A percentile compares a stretch with the other conserved stretches of the same genome.
These are phyloP conservation scores for Alethe castanea DNA, from an alignment of 2,113 vertebrate genomes.

Conservation along the genomic window DNA sequence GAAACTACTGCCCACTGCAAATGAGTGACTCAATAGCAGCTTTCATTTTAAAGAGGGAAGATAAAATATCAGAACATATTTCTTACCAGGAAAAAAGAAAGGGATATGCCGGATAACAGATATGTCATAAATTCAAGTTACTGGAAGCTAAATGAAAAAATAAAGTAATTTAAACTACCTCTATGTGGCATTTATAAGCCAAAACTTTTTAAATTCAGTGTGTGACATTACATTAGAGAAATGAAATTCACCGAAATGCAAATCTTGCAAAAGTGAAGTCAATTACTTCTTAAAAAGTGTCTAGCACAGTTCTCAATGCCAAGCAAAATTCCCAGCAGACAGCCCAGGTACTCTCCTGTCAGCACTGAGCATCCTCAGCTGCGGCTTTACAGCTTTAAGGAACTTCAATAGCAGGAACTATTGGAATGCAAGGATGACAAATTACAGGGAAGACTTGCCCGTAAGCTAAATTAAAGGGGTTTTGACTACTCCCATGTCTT, in stretches of 20 bases:
- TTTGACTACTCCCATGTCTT: not conserved
- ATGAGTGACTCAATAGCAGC: not conserved
- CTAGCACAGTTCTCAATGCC: fast-evolving
- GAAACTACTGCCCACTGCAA: not conserved
- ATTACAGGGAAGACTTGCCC: not conserved
- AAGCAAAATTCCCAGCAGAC: not conserved
- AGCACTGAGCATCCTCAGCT: not conserved
- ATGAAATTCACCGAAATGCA: not conserved
- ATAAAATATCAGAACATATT: not conserved
- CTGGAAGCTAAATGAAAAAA: not conserved
- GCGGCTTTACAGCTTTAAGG: not conserved
- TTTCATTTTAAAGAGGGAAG: not conserved
- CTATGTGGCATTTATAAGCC: not conserved
- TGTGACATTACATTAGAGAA: not conserved
- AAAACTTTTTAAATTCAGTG: not conserved
- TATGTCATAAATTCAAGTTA: not conserved
- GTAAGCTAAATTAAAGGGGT: not conserved
- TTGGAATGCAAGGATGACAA: not conserved
- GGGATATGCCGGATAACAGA: not conserved
- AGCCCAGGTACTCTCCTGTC: not conserved
- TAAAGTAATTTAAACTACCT: not conserved
- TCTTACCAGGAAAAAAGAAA: not conserved
- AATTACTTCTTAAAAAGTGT: not conserved
- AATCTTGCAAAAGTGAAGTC: not conserved
- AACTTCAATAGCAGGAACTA: not conserved